Conservation (phyloP, 2,797 vertebrate genomes). For the Loris lydekkerianus region DNA sequence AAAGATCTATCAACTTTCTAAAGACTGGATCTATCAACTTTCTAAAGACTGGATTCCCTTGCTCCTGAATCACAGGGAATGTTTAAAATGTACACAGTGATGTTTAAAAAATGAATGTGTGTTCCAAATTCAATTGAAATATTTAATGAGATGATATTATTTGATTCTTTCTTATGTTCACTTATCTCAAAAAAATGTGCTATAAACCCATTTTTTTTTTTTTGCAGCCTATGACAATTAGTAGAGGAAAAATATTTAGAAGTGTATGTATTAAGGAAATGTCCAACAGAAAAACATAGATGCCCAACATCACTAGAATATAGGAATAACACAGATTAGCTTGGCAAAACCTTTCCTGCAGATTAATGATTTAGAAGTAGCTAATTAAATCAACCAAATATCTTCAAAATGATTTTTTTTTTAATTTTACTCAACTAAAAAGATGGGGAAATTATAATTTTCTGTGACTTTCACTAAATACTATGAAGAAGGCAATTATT, state of each 20-base stretch:
- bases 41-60: neutral
- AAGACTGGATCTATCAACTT: neutral
- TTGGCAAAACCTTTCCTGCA: neutral
- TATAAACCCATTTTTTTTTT: neutral
- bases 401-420: neutral
- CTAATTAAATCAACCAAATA: neutral
- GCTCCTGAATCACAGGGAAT: neutral
- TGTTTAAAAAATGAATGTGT: neutral
- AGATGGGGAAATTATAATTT: neutral
- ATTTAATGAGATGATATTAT: neutral
- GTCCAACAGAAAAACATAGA: neutral
- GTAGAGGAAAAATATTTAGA: neutral
- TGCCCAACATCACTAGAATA: neutral
- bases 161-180: neutral
- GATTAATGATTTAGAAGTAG: neutral
- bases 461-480: neutral
- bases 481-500: neutral
- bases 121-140: neutral
- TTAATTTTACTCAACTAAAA: neutral
- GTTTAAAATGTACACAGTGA: neutral
- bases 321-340: neutral
- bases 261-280: neutral
- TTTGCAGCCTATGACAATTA: constrained; percentile 37
- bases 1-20: neutral
- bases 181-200: neutral